phyloP scores from a whole-genome alignment of 2,888 invertebrate species.

The Drosophila greeni region DNA sequence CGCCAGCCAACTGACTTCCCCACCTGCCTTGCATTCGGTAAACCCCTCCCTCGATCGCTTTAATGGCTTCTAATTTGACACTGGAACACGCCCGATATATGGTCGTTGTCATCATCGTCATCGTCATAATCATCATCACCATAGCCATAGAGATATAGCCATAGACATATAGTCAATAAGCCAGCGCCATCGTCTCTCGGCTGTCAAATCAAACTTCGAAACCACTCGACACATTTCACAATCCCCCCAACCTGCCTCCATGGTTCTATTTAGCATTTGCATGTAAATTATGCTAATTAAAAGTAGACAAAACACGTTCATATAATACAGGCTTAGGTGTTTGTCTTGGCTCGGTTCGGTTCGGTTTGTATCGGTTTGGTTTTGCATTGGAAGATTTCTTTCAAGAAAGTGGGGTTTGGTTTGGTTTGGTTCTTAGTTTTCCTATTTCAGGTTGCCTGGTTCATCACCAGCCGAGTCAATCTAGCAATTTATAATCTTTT shows the following conservation, averaged over 20 bases:
- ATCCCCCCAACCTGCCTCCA: constrained; percentile 18
- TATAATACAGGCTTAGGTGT: constrained; percentile 55
- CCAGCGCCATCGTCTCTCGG: constrained; percentile 37
- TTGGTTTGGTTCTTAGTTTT: constrained; percentile 10
- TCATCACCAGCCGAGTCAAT: not conserved
- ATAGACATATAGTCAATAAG: not conserved
- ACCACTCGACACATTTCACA: constrained; percentile 63
- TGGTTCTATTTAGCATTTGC: constrained; percentile 68
- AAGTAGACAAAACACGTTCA: constrained; percentile 69
- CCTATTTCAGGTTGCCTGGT: constrained; percentile 21
- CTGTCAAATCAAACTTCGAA: constrained; percentile 65
- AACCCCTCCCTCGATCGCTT: constrained; percentile 20
- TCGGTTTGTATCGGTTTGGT: constrained; percentile 11
- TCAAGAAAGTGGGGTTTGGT: constrained; percentile 8
- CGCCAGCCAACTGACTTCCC: not conserved
- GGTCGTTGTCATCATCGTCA: constrained; percentile 40
- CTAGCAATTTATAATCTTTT: not conserved
- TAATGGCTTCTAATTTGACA: constrained; percentile 69
- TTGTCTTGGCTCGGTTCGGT: constrained; percentile 25
- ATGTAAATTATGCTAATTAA: constrained; percentile 70
- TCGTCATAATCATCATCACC: constrained; percentile 20
- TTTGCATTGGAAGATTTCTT: constrained; percentile 30
- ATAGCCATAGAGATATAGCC: not conserved
- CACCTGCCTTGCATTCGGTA: constrained; percentile 16
- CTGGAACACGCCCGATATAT: constrained; percentile 58